Conservation (phyloP, 2,888 invertebrate genomes). For the Caenorhabditis virilis region DNA sequence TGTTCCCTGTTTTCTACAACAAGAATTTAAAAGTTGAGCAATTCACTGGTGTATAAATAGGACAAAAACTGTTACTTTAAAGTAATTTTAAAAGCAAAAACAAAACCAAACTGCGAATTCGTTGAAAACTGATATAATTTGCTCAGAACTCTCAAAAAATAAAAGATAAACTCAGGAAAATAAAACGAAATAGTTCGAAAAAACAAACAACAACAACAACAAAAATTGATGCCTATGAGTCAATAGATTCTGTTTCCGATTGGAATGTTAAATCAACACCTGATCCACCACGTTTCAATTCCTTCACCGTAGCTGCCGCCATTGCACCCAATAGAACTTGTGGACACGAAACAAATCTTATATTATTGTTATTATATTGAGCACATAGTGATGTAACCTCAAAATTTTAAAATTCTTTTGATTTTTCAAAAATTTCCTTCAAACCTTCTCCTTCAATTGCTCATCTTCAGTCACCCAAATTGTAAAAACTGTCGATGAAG, state of each 20-base stretch:
- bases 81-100: too few species aligned
- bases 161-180: neutral
- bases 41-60: too few species aligned
- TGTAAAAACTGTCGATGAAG: conserved; percentile 50
- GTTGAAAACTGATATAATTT: too few species aligned
- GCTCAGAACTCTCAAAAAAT: too few species aligned
- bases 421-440: neutral
- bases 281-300: conserved; percentile 3
- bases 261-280: neutral
- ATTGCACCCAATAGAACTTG: conserved; percentile 63
- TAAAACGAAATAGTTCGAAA: neutral
- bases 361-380: conserved; percentile 43
- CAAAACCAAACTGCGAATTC: too few species aligned
- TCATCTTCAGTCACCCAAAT: conserved; percentile 60
- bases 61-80: too few species aligned
- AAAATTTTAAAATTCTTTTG: conserved; percentile 6
- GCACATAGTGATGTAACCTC: conserved; percentile 53
- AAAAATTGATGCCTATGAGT: too few species aligned
- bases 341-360: conserved; percentile 58
- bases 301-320: conserved; percentile 59
- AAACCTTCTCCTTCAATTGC: conserved; percentile 41
- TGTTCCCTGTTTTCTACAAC: too few species aligned
- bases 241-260: too few species aligned
- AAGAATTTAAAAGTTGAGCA: too few species aligned
- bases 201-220: too few species aligned